phyloP scores from a whole-genome alignment of 1,140 invertebrate species.

The Diachasma alloeum region DNA sequence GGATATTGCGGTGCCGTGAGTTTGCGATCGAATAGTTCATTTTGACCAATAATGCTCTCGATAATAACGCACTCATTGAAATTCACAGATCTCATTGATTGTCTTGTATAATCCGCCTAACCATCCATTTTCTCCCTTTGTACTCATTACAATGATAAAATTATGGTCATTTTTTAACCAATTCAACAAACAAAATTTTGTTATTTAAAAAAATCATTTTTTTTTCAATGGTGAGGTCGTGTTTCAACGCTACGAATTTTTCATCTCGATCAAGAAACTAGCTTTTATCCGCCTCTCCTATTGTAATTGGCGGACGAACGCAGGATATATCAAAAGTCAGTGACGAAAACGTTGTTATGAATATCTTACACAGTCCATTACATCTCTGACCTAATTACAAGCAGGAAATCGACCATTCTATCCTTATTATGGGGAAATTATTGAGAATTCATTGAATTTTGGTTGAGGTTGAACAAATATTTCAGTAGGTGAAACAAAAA shows the following conservation, averaged over 20 bases:
- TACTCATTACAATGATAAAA: too few relatives aligned
- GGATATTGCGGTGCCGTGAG: not conserved
- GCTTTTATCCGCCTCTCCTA: not conserved
- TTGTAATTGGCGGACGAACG: not conserved
- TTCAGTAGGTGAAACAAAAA: not conserved
- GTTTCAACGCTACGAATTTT: not conserved
- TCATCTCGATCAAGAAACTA: not conserved
- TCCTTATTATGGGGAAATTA: not conserved
- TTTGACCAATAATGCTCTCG: conserved; percentile 39
- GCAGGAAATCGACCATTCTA: not conserved
- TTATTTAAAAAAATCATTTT: too few relatives aligned
- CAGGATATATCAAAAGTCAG: not conserved
- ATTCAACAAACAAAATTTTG: too few relatives aligned
- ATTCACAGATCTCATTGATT: conserved; percentile 38
- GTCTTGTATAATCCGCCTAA: not conserved
- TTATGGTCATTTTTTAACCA: too few relatives aligned
- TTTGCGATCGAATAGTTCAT: not conserved
- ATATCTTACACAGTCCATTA: not conserved
- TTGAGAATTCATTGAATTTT: too few relatives aligned
- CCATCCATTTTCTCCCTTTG: not conserved
- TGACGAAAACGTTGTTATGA: not conserved
- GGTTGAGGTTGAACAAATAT: too few relatives aligned
- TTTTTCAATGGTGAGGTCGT: not conserved
- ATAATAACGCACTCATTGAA: conserved; percentile 46
- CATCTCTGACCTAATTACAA: not conserved